These are phyloP conservation scores for Sarcophaga bullata DNA, from an alignment of 1,140 invertebrate species.

Conservation along the genomic window DNA sequence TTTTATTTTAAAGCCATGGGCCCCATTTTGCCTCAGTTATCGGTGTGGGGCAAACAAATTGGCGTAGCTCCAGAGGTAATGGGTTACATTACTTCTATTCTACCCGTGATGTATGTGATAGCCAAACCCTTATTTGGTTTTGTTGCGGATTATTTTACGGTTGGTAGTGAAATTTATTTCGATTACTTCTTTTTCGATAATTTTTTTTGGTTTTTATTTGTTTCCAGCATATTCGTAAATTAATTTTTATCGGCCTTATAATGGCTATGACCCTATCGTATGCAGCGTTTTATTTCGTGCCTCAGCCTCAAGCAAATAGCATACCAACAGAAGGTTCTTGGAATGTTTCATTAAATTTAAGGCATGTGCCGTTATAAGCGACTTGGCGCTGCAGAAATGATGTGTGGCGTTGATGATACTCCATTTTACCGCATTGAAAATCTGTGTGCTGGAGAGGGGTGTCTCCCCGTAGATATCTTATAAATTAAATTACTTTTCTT, in stretches of 20 bases:
- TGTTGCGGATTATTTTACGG: constrained; percentile 73
- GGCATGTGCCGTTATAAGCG: background rate
- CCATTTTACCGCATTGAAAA: too few species aligned
- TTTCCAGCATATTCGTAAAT: constrained; percentile 72
- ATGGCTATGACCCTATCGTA: constrained; percentile 72
- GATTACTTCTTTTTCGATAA: constrained; percentile 42
- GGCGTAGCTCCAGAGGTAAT: constrained; percentile 78
- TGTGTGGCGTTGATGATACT: too few species aligned
- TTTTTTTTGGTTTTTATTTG: background rate
- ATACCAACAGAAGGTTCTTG: constrained; percentile 15
- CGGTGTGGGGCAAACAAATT: constrained; percentile 79
- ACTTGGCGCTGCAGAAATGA: too few species aligned
- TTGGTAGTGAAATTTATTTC: constrained; percentile 46
- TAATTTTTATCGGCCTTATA: constrained; percentile 76
- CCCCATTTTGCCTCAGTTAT: constrained; percentile 78
- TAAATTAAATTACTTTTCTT: too few species aligned
- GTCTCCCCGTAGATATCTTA: too few species aligned
- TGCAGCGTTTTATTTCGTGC: constrained; percentile 74
- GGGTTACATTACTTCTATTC: constrained; percentile 75
- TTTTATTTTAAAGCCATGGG: constrained; percentile 74
- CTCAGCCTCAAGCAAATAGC: constrained; percentile 5
- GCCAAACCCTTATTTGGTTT: constrained; percentile 80
- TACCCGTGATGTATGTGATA: constrained; percentile 76
- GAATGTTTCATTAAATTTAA: constrained; percentile 28
- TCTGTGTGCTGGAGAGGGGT: too few species aligned